phyloP scores from a whole-genome alignment of 2,797 vertebrate species.

The Coendou prehensilis region DNA sequence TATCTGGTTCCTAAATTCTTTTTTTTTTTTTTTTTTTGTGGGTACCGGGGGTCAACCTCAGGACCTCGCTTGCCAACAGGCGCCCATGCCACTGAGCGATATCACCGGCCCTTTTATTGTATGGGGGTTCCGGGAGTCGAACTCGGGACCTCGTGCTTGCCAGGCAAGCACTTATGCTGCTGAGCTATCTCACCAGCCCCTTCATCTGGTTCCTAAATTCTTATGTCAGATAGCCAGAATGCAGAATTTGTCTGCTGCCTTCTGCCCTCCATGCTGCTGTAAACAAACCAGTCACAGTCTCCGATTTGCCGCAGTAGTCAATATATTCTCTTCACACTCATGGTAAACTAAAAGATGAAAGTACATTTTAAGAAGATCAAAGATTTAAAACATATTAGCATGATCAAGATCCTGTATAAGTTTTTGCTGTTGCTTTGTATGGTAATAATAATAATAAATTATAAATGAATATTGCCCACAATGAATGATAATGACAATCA shows the following conservation, averaged over 20 bases:
- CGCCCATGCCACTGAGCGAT: no score
- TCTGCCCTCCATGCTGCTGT: neutral
- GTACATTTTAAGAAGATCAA: neutral
- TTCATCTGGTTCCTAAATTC: conserved; percentile 12
- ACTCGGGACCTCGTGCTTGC: no score
- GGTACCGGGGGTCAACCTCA: no score
- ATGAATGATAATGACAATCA: conserved; percentile 7
- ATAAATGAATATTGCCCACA: neutral
- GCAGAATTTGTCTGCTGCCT: neutral
- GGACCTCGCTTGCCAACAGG: no score
- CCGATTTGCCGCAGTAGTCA: neutral
- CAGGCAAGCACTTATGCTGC: no score
- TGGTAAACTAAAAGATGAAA: neutral
- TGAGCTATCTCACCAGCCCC: no score
- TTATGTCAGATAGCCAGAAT: neutral
- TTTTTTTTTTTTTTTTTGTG: no score
- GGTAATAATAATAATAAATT: conserved; percentile 27
- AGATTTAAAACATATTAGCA: neutral
- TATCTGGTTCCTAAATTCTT: neutral
- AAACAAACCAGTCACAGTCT: neutral
- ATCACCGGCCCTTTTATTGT: no score
- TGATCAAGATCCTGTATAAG: neutral
- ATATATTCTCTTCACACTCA: neutral
- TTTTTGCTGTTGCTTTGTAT: neutral
- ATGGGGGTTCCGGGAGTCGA: no score